Conservation (phyloP, 2,113 vertebrate genomes). For the Sapayoa aenigma region DNA sequence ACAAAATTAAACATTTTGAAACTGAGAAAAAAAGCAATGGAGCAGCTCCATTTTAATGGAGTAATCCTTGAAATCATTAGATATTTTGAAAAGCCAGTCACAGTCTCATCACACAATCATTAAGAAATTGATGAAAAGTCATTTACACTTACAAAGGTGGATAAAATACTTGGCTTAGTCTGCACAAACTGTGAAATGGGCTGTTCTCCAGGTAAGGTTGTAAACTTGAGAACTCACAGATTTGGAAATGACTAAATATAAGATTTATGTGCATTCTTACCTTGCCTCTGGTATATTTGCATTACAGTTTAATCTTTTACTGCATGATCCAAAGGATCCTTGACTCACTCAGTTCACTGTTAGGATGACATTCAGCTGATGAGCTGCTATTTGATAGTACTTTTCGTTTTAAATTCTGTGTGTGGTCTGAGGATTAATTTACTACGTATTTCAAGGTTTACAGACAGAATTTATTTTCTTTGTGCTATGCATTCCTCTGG, state of each 20-base stretch:
- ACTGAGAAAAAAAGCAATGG: neutral
- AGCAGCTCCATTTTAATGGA: neutral
- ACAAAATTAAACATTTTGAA: conserved; percentile 2
- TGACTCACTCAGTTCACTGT: conserved; percentile 22
- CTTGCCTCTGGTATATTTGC: neutral
- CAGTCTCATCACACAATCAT: neutral
- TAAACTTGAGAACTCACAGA: conserved; percentile 43
- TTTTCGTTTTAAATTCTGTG: neutral
- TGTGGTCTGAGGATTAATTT: conserved; percentile 49
- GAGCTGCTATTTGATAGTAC: conserved; percentile 39
- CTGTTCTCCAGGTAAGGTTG: conserved; percentile 28
- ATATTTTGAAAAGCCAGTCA: neutral
- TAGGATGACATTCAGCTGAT: conserved; percentile 10
- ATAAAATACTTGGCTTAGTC: conserved; percentile 9
- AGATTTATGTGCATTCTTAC: conserved; percentile 37
- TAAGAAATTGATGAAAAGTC: neutral
- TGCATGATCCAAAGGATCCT: conserved; percentile 20
- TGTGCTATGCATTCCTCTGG: conserved; percentile 20
- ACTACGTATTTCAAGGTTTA: conserved; percentile 4
- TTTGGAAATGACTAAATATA: conserved; percentile 32
- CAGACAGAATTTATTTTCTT: conserved; percentile 20
- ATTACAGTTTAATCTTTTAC: neutral
- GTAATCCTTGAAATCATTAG: neutral
- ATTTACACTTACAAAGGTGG: neutral
- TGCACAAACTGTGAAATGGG: neutral